Evolutionary conservation across 2,797 vertebrate genomes (phyloP), one percentile per base, ranked within the genome.

Genomic region (Silurus aristotelis): DNA sequence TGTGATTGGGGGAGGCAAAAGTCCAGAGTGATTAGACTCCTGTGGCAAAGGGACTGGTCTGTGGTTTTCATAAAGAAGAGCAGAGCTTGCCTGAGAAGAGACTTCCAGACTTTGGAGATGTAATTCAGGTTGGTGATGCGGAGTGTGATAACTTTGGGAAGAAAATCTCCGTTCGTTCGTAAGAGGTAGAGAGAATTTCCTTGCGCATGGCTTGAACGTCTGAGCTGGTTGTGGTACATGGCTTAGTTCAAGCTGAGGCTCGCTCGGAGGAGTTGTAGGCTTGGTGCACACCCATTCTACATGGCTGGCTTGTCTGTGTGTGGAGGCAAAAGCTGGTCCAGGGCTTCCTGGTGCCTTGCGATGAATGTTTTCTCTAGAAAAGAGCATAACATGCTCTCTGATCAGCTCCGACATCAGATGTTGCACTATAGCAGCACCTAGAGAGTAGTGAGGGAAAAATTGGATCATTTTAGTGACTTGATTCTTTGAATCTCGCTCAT

Each of bases 171-270:
- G 82, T 68, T 94, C 92, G 0, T 90, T 52, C 15, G 93, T 93
- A 25, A 95, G 91, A 1, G 93, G 93, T 89, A 94, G 86, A 1
- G 94, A 95, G 83, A 94, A 89, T 89, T 95, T 94, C 22, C 92
- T 93, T 63, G 92, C 84, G 87, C 94, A 94, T 20, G 91, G 87
- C 22, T 67, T 79, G 0, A 87, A 0, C 12, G 90, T 85, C 31
- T 91, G 91, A n/a, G 85, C n/a, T 17, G 63, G 22, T 38, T 60
- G 55, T 10, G 52, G 20, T 38, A 52, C 55, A 7, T 5, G 31
- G 46, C 61, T 83, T 13, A 64, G 17, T 31, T 52, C 64, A 10
- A 77, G 72, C 55, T 77, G 56, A 70, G 83, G 76, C 20, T 86
- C 87, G n/a, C 71, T 60, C 56, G 17, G 73, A 25, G 61, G 73